Percentiles rank a stretch among this genome's conserved stretches.
These are phyloP conservation scores for Ictalurus punctatus DNA, from an alignment of 2,113 vertebrate species.

Conservation along the genomic window DNA sequence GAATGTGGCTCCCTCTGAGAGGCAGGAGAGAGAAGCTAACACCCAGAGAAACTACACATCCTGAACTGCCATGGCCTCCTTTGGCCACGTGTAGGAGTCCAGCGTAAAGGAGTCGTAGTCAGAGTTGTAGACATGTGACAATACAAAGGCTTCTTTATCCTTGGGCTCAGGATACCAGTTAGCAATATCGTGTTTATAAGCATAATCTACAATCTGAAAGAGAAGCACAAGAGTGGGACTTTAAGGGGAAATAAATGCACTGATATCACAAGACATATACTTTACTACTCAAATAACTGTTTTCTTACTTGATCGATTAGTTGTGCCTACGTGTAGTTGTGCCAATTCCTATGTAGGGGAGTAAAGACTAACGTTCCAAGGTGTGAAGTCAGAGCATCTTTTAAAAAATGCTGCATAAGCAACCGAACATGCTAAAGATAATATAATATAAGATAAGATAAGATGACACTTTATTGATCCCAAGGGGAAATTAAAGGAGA, in stretches of 20 bases:
- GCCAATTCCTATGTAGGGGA: not conserved
- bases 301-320: not conserved
- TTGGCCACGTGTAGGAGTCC: slow-evolving; percentile 88
- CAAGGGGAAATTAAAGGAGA: not conserved
- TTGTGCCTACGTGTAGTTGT: not conserved
- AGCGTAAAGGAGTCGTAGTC: slow-evolving; percentile 90
- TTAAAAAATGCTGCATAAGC: not conserved
- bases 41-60: slow-evolving; percentile 73
- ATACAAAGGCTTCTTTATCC: slow-evolving; percentile 92
- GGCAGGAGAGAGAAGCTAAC: not conserved
- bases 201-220: slow-evolving; percentile 83
- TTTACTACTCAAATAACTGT: not conserved
- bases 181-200: slow-evolving; percentile 86
- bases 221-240: not conserved
- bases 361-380: not conserved
- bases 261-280: not conserved
- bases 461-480: not conserved
- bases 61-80: slow-evolving; percentile 84
- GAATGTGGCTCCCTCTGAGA: slow-evolving; percentile 11
- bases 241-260: not conserved
- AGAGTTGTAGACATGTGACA: slow-evolving; percentile 84
- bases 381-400: not conserved
- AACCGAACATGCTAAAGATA: not conserved
- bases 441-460: not conserved
- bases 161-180: slow-evolving; percentile 90